These are phyloP conservation scores for Thinocorus orbignyianus DNA, from an alignment of 2,113 vertebrate genomes.

Conservation along the genomic window DNA sequence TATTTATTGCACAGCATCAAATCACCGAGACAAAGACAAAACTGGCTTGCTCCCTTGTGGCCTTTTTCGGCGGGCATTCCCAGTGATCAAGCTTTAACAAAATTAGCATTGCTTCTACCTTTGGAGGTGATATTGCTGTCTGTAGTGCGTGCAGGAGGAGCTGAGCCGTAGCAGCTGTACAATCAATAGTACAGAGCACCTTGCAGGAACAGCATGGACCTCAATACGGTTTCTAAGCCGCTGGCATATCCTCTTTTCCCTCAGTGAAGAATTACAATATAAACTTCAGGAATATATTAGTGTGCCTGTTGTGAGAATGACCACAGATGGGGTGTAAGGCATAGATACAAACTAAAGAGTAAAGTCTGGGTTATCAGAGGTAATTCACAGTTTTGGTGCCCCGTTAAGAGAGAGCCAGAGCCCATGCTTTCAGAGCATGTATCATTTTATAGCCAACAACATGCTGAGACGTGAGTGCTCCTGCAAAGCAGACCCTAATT, in stretches of 20 bases:
- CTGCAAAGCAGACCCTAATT: background rate
- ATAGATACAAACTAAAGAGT: background rate
- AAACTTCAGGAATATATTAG: background rate
- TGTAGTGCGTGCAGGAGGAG: background rate
- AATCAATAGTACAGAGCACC: background rate
- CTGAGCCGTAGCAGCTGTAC: background rate
- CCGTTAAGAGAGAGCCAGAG: background rate
- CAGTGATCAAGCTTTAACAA: background rate
- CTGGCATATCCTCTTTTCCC: background rate
- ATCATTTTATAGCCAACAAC: background rate
- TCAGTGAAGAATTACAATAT: background rate
- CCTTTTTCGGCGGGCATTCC: background rate
- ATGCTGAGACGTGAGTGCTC: background rate
- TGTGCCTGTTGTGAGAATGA: background rate
- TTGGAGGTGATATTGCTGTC: background rate
- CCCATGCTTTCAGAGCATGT: background rate
- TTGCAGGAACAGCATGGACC: background rate
- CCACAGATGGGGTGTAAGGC: background rate
- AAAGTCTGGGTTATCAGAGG: background rate
- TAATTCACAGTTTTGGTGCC: background rate
- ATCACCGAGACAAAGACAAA: background rate
- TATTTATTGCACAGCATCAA: slow-evolving; percentile 31
- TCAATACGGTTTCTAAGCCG: background rate
- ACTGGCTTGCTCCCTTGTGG: background rate
- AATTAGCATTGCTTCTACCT: slow-evolving; percentile 1